Evolutionary conservation across 2,888 invertebrate genomes (phyloP).

Genomic region (Portevinia maculata): DNA sequence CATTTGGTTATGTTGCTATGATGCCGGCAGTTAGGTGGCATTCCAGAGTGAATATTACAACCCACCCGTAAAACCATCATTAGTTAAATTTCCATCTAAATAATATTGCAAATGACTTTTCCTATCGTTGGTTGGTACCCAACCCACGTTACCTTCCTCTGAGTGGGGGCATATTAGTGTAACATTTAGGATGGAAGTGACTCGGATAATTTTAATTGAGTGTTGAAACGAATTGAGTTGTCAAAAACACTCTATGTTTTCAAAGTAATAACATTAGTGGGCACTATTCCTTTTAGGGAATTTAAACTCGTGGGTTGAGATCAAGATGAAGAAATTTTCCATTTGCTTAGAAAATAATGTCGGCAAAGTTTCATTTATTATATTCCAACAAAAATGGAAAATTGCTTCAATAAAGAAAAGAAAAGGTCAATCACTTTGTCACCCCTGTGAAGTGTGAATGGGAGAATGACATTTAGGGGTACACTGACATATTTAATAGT

Average conservation of each 20-base stretch:
- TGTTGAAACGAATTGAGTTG: constrained; percentile 26
- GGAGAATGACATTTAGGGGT: neutral
- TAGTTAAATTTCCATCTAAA: constrained; percentile 7
- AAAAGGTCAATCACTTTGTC: constrained; percentile 6
- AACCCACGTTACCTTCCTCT: neutral
- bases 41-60: no score
- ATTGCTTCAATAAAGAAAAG: neutral
- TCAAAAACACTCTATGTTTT: neutral
- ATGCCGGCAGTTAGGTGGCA: no score
- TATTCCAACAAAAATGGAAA: constrained; percentile 4
- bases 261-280: constrained; percentile 21
- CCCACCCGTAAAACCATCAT: constrained; percentile 6
- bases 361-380: neutral
- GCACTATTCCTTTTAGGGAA: neutral
- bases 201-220: constrained; percentile 39
- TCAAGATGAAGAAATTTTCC: neutral
- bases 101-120: constrained; percentile 38
- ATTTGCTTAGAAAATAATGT: neutral
- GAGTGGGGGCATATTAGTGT: constrained; percentile 35
- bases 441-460: neutral
- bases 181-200: constrained; percentile 33
- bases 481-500: neutral
- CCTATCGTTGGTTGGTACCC: constrained; percentile 1
- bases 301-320: no score
- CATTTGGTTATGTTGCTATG: constrained; percentile 18